phyloP scores from a whole-genome alignment of 2,797 vertebrate genomes.

The Clarias fuscus region DNA sequence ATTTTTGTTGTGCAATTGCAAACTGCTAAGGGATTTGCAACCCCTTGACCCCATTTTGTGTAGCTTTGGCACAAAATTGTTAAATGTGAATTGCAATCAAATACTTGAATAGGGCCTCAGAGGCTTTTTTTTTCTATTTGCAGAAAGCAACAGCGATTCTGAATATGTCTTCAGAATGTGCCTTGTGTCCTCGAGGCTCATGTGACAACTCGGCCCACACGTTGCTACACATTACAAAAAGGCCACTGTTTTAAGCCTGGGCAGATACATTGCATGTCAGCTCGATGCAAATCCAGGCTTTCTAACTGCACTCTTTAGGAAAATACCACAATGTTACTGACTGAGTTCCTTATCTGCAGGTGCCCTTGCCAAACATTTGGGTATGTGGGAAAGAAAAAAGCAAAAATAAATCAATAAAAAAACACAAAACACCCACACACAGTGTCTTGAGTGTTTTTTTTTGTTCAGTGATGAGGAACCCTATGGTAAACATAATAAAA shows the following conservation, averaged over 20 bases:
- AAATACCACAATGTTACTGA: neutral
- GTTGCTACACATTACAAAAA: constrained; percentile 12
- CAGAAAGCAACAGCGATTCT: neutral
- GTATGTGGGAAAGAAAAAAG: neutral
- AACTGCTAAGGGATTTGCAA: neutral
- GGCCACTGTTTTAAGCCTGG: constrained; percentile 21
- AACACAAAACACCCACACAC: constrained; percentile 3
- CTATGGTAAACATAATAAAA: constrained; percentile 20
- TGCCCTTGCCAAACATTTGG: constrained; percentile 30
- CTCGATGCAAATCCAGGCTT: constrained; percentile 31
- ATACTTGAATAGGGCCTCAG: neutral
- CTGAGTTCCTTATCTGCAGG: constrained; percentile 39
- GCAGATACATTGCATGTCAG: neutral
- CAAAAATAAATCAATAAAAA: too few species aligned
- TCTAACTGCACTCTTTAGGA: constrained; percentile 16
- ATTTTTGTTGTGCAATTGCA: neutral
- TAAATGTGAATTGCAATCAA: neutral
- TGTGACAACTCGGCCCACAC: constrained; percentile 21
- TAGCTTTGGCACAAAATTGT: neutral
- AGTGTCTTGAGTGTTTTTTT: neutral
- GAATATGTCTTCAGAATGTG: neutral
- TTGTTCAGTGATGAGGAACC: neutral
- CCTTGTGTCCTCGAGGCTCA: neutral
- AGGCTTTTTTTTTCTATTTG: neutral
- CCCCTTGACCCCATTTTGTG: neutral